phyloP scores from a whole-genome alignment of 1,140 invertebrate species.

The Pachyrhynchus sulphureomaculatus region DNA sequence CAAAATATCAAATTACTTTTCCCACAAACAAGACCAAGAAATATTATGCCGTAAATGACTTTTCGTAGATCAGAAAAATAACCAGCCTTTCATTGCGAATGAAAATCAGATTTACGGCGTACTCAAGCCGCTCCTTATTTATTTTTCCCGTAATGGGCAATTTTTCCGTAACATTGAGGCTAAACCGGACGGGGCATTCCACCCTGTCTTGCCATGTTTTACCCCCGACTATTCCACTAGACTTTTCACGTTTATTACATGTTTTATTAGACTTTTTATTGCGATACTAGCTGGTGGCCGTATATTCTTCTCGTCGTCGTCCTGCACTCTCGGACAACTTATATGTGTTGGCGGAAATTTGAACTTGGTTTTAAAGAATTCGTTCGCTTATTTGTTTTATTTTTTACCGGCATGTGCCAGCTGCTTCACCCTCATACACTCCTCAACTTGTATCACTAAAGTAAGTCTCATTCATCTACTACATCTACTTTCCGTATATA shows the following conservation, averaged over 20 bases:
- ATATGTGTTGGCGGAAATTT: too few relatives aligned
- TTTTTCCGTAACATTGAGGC: conserved; percentile 34
- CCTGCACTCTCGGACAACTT: neutral
- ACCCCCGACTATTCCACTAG: conserved; percentile 33
- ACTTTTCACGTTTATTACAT: conserved; percentile 34
- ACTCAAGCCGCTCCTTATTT: conserved; percentile 29
- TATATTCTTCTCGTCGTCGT: neutral
- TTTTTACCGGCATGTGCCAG: too few relatives aligned
- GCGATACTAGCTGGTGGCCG: conserved; percentile 13
- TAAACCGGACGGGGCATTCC: conserved; percentile 11
- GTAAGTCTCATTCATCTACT: too few relatives aligned
- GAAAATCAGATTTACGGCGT: conserved; percentile 31
- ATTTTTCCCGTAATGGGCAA: conserved; percentile 33
- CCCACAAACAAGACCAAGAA: neutral
- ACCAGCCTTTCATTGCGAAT: conserved; percentile 24
- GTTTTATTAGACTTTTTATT: conserved; percentile 34
- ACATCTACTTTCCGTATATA: too few relatives aligned
- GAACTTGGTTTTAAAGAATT: too few relatives aligned
- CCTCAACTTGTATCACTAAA: too few relatives aligned
- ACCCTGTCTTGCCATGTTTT: conserved; percentile 15
- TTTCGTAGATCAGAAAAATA: conserved; percentile 16
- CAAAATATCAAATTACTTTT: too few relatives aligned
- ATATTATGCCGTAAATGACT: neutral
- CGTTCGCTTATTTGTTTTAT: too few relatives aligned
- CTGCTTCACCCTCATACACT: too few relatives aligned